Evolutionary conservation across 2,797 vertebrate species (phyloP), one percentile per base, ranked within the genome.

Genomic region (Protosalanx chinensis): DNA sequence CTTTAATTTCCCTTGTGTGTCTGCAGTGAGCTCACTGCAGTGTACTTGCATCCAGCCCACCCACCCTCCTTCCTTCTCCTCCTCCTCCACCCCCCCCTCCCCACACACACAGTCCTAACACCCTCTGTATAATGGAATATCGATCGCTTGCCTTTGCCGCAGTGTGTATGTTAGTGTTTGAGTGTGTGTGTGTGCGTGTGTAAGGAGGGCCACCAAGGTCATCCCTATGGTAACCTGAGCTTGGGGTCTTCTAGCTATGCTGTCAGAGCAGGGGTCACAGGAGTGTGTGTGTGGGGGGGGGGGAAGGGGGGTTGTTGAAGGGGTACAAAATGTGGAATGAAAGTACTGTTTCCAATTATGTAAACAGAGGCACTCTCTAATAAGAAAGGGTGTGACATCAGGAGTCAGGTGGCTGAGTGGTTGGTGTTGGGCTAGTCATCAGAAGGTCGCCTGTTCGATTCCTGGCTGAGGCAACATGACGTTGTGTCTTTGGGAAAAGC

Each of bases 41-140:
- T 90, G 88, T 82, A 74, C 41, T 13, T 13, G 41, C 10, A 85
- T 79, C 75, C 66, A 82, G 68, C 79, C 12, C 78, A 58, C 77
- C 72, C 77, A 74, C 76, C 70, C 80, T 76, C 82, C 58, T 27
- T 27, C 23, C 23, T 27, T 27, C 23, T 27, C 68, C 74, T 77
- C 58, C 71, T 8, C 35, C 7, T 8, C 35, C 35, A n/a, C 35
- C 6, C 6, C 6, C 35, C 35, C 35, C 35, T 6, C 1, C 35
- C 0, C 41, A 46, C 41, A 46, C 41, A 46, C 41, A 46, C 41
- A 46, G 41, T 46, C 41, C 41, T 46, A 46, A 46, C 41, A 46
- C 41, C 88, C 86, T 79, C 82, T 79, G 74, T 90, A 91, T 92
- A 93, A 93, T 93, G 90, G 90, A 92, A 91, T 93, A 94, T 94